phyloP scores from a whole-genome alignment of 1,140 invertebrate genomes.

The Ceratitis capitata region DNA sequence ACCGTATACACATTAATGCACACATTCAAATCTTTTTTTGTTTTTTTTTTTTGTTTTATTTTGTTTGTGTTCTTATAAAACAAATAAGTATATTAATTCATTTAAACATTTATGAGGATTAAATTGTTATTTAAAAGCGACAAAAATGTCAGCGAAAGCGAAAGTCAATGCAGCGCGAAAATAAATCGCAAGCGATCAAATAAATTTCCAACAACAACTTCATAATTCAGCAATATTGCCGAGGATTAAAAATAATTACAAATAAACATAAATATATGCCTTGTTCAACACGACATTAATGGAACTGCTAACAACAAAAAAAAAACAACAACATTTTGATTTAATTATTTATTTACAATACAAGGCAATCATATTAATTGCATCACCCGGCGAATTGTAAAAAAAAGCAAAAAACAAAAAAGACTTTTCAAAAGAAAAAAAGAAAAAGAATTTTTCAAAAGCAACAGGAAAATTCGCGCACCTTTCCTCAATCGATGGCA shows the following conservation, averaged over 20 bases:
- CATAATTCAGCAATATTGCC: neutral
- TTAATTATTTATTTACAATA: neutral
- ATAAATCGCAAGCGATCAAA: neutral
- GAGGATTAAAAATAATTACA: too few relatives aligned
- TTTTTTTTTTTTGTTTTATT: neutral
- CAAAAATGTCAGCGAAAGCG: neutral
- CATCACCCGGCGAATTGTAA: neutral
- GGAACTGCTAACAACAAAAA: constrained; percentile 9
- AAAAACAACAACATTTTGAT: constrained; percentile 10
- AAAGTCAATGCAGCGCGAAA: constrained; percentile 10
- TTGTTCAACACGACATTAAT: neutral
- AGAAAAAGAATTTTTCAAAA: neutral
- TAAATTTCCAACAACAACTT: neutral
- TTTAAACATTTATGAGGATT: constrained; percentile 39
- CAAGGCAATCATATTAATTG: neutral
- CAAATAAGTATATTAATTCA: neutral
- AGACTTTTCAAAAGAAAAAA: neutral
- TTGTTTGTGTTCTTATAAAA: neutral
- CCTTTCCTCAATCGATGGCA: constrained; percentile 1
- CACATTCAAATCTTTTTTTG: neutral
- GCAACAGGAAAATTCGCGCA: neutral
- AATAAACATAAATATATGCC: neutral
- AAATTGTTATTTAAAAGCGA: constrained; percentile 27
- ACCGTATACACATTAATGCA: neutral
- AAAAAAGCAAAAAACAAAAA: neutral